A percentile compares a stretch with the other conserved stretches of the same genome.
Evolutionary conservation across 2,888 invertebrate genomes (phyloP).

Genomic region (Cantharis lateralis): DNA sequence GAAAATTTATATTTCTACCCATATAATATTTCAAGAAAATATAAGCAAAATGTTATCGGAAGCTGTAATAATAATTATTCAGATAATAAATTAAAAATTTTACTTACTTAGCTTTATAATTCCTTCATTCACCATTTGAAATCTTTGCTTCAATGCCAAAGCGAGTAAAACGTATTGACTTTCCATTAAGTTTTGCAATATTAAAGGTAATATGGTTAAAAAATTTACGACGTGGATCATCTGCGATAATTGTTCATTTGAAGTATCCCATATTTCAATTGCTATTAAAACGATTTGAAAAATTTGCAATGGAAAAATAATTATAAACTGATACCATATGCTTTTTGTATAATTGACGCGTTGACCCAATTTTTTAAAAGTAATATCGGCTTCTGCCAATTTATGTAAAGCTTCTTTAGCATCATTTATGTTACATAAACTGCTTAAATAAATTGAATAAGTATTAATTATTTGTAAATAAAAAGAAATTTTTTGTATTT

Average conservation of each 20-base stretch:
- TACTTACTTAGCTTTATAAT: neutral
- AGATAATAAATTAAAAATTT: neutral
- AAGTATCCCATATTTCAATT: conserved; percentile 3
- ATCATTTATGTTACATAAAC: neutral
- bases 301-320: neutral
- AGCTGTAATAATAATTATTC: neutral
- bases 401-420: neutral
- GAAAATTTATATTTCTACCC: no score
- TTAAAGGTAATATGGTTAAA: neutral
- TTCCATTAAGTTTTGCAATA: conserved; percentile 10
- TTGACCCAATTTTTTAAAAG: conserved; percentile 1
- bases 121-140: neutral
- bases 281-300: conserved; percentile 1
- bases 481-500: neutral
- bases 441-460: conserved; percentile 5
- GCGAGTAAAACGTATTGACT: conserved; percentile 6
- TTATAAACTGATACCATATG: neutral
- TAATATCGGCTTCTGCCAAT: neutral
- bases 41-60: neutral
- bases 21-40: neutral
- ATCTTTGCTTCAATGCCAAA: neutral
- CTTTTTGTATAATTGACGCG: conserved; percentile 3
- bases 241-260: conserved; percentile 1
- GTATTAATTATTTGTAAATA: neutral
- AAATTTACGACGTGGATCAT: neutral